Evolutionary conservation across 2,113 vertebrate species (phyloP).

Genomic region (Microcebus murinus): DNA sequence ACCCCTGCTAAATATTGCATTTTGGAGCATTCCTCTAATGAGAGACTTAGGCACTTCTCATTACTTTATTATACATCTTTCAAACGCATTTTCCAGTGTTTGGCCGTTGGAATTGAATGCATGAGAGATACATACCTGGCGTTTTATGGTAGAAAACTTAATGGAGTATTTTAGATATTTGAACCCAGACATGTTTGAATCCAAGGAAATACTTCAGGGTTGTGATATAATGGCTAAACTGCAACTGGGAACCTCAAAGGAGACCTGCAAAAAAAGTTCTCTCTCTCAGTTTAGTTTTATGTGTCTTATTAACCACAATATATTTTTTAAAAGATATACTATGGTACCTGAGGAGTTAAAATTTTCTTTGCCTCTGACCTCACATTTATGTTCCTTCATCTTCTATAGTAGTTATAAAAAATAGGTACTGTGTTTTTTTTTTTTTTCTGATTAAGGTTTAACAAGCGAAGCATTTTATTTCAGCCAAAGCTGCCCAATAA

Average conservation of each 20-base stretch:
- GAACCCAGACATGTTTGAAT: neutral
- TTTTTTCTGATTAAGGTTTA: neutral
- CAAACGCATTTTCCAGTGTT: neutral
- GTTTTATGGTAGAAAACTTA: neutral
- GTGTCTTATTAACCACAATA: neutral
- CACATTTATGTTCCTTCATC: neutral
- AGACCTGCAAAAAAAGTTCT: neutral
- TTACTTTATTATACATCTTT: neutral
- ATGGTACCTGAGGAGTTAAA: neutral
- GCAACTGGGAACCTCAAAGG: neutral
- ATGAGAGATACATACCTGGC: neutral
- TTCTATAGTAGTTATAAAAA: neutral
- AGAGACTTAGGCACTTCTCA: neutral
- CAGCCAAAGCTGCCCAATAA: neutral
- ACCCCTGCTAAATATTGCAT: neutral
- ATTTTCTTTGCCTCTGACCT: neutral
- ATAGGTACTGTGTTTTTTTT: neutral
- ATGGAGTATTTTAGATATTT: neutral
- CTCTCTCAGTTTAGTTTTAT: neutral
- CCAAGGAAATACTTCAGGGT: neutral
- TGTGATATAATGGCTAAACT: neutral
- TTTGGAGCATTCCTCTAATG: neutral
- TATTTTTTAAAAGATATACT: neutral
- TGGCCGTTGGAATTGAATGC: neutral
- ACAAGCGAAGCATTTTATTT: neutral